Evolutionary conservation across 2,797 vertebrate species (phyloP).

Genomic region (Streptopelia turtur): DNA sequence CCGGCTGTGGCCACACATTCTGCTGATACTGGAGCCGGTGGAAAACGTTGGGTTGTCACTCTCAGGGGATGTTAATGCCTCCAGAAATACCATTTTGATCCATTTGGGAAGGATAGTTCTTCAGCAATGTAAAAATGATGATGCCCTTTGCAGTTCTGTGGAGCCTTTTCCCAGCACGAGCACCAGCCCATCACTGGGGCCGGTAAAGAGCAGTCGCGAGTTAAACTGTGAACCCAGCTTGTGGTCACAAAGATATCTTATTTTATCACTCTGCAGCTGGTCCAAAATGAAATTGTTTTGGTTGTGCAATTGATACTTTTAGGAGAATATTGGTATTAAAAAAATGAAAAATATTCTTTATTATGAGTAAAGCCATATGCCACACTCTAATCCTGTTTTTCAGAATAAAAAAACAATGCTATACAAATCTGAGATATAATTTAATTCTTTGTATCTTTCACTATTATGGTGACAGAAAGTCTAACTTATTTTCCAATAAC

Average conservation of each 20-base stretch:
- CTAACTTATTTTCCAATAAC: neutral
- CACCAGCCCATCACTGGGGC: slow-evolving; percentile 23
- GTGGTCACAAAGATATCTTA: rapidly evolving
- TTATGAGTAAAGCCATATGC: neutral
- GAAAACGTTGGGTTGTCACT: too few species aligned
- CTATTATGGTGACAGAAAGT: rapidly evolving
- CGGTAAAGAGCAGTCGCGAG: slow-evolving; percentile 14
- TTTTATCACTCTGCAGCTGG: neutral
- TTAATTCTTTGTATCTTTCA: neutral
- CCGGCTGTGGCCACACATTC: neutral
- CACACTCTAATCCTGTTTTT: rapidly evolving
- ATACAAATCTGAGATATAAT: rapidly evolving
- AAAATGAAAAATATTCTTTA: neutral
- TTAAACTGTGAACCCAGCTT: neutral
- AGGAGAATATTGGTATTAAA: too few species aligned
- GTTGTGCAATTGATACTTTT: rapidly evolving
- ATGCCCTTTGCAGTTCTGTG: neutral
- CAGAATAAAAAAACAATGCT: neutral
- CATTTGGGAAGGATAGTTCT: slow-evolving; percentile 38
- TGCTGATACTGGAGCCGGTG: neutral
- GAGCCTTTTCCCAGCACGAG: slow-evolving; percentile 53
- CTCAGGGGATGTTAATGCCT: slow-evolving; percentile 11
- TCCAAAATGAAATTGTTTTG: neutral
- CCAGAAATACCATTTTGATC: slow-evolving; percentile 17
- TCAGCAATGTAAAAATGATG: neutral